Percentiles rank a stretch among this genome's conserved stretches.
phyloP scores from a whole-genome alignment of 2,888 invertebrate genomes.

The Ophraella communa region DNA sequence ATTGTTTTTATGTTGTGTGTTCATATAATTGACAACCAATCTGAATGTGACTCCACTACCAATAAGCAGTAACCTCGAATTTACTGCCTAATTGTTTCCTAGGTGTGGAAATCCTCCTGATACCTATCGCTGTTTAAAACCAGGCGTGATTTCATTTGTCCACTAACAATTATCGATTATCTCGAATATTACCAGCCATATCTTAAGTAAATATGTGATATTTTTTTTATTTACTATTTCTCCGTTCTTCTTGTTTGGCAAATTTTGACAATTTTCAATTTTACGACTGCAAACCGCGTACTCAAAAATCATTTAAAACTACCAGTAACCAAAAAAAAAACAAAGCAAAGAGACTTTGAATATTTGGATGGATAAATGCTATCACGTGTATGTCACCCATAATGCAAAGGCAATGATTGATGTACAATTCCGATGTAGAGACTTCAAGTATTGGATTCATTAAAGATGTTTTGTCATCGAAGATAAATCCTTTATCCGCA shows the following conservation, averaged over 20 bases:
- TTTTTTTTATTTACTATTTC: background rate
- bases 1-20: conserved; percentile 56
- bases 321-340: too few species aligned
- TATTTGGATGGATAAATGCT: background rate
- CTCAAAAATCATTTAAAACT: background rate
- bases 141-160: conserved; percentile 21
- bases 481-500: background rate
- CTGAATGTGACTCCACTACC: conserved; percentile 41
- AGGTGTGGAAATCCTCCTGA: conserved; percentile 24
- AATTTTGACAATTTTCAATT: too few species aligned
- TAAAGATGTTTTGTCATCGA: background rate
- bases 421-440: conserved; percentile 46
- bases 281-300: background rate
- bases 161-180: background rate
- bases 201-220: conserved; percentile 6
- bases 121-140: conserved; percentile 15
- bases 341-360: too few species aligned
- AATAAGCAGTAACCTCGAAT: conserved; percentile 31
- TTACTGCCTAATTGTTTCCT: conserved; percentile 38
- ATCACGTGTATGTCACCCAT: conserved; percentile 5
- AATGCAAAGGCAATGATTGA: conserved; percentile 44
- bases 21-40: conserved; percentile 50
- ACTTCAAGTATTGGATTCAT: conserved; percentile 42
- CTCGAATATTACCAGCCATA: conserved; percentile 13
- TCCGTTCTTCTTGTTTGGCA: background rate